A percentile compares a stretch with the other conserved stretches of the same genome.
Conservation (phyloP, 2,888 invertebrate genomes). For the Aethes cnicana region DNA sequence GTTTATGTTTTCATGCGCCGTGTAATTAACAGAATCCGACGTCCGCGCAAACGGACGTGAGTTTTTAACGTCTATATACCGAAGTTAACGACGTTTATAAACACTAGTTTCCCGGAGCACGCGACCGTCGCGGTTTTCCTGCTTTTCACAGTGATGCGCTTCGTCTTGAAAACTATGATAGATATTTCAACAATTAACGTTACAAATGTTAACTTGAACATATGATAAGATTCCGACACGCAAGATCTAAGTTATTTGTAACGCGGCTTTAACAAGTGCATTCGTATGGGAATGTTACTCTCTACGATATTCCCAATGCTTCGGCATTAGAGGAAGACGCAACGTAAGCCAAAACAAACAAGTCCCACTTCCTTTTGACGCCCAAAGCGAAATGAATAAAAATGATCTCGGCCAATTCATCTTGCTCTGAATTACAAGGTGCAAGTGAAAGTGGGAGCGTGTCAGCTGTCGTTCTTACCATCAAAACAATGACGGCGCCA, state of each 20-base stretch:
- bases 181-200: too few species aligned
- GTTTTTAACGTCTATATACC: conserved; percentile 34
- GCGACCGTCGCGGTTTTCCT: conserved; percentile 19
- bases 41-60: conserved; percentile 45
- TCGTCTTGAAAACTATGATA: too few species aligned
- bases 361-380: background rate
- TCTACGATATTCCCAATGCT: background rate
- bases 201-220: too few species aligned
- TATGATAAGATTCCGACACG: too few species aligned
- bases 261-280: too few species aligned
- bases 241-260: too few species aligned
- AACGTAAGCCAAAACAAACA: background rate
- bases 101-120: conserved; percentile 19
- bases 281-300: background rate
- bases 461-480: conserved; percentile 27
- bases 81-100: conserved; percentile 25
- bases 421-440: conserved; percentile 22
- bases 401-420: conserved; percentile 13
- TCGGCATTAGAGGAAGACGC: background rate
- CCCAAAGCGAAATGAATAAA: conserved; percentile 8
- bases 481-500: conserved; percentile 47
- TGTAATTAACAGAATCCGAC: conserved; percentile 54
- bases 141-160: conserved; percentile 12
- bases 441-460: conserved; percentile 27
- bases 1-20: conserved; percentile 53